Conservation (phyloP, 2,113 vertebrate species). For the Zingel zingel region DNA sequence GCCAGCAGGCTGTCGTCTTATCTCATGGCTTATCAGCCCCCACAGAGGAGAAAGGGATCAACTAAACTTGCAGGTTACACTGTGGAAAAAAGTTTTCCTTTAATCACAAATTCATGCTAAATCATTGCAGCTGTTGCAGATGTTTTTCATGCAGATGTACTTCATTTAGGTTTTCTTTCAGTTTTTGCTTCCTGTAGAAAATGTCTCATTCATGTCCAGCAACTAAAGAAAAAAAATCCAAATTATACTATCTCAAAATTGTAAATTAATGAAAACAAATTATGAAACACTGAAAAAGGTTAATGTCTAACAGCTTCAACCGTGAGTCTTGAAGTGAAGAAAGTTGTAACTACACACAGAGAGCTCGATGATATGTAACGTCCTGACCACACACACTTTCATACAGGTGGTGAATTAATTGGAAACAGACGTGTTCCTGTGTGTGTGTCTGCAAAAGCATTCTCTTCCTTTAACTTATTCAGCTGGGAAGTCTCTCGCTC, state of each 20-base stretch:
- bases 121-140: conserved; percentile 15
- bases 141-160: neutral
- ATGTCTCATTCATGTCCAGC: neutral
- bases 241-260: neutral
- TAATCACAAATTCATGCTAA: neutral
- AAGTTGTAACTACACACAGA: neutral
- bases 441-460: conserved; percentile 48
- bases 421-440: conserved; percentile 44
- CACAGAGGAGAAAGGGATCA: neutral
- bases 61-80: neutral
- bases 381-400: conserved; percentile 33
- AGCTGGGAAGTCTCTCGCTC: conserved; percentile 17
- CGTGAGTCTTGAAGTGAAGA: neutral
- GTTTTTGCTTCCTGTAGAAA: neutral
- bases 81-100: neutral
- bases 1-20: neutral
- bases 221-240: neutral
- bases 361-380: neutral
- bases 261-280: neutral
- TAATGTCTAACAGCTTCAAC: conserved; percentile 1
- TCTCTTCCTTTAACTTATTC: conserved; percentile 1
- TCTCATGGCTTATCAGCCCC: neutral
- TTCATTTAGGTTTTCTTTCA: neutral
- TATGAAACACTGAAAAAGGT: neutral
- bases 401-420: conserved; percentile 55